Percentiles rank a stretch among this genome's conserved stretches.
Evolutionary conservation across 2,888 invertebrate species (phyloP).

Genomic region (Euzophera pinguis): DNA sequence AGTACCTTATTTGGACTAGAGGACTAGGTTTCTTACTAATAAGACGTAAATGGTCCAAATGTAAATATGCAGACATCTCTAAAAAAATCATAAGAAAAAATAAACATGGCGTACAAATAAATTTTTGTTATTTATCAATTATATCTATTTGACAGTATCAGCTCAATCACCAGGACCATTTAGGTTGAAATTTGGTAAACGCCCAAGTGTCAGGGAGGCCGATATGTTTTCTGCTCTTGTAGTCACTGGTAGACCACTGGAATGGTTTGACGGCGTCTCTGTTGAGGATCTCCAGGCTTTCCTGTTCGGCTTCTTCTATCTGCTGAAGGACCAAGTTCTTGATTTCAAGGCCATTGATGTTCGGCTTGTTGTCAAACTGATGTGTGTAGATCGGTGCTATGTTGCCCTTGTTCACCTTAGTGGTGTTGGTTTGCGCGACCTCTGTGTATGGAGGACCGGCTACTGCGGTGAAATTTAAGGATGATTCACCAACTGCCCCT

Average conservation of each 20-base stretch:
- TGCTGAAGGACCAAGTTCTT: constrained; percentile 59
- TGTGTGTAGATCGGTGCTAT: constrained; percentile 64
- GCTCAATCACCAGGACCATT: constrained; percentile 80
- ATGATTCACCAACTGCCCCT: constrained; percentile 32
- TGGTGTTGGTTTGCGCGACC: constrained; percentile 36
- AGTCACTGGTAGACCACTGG: constrained; percentile 86
- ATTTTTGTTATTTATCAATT: not conserved
- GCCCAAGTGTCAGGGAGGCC: constrained; percentile 88
- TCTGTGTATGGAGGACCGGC: constrained; percentile 64
- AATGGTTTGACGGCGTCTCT: constrained; percentile 79
- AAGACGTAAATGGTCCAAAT: too few relatives aligned
- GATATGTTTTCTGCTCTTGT: constrained; percentile 80
- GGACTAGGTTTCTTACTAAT: too few relatives aligned
- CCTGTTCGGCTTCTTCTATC: constrained; percentile 56
- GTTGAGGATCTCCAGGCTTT: constrained; percentile 51
- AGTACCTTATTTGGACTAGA: too few relatives aligned
- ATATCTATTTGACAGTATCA: constrained; percentile 19
- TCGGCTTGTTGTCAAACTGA: constrained; percentile 59
- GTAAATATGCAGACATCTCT: too few relatives aligned
- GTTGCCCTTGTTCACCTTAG: constrained; percentile 60
- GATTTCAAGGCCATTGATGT: constrained; percentile 58
- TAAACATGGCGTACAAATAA: too few relatives aligned
- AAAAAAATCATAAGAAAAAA: too few relatives aligned
- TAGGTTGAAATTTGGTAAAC: constrained; percentile 81
- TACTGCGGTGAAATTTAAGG: constrained; percentile 52